These are phyloP conservation scores for Leucophenga varia DNA, from an alignment of 1,140 invertebrate genomes.

Conservation along the genomic window DNA sequence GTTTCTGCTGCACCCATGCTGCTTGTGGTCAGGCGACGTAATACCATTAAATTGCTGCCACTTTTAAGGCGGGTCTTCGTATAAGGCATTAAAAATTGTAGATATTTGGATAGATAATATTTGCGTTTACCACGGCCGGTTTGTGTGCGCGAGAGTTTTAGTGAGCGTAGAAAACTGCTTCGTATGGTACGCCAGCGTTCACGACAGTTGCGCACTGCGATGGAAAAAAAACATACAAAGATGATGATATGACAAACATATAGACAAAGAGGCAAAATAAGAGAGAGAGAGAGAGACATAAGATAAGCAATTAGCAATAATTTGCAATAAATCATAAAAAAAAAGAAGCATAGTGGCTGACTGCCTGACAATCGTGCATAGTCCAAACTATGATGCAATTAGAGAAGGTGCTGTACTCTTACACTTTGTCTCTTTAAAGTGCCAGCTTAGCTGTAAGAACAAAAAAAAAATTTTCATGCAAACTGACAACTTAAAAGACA, in stretches of 20 bases:
- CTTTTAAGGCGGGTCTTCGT: slow-evolving; percentile 36
- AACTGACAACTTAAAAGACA: too few species aligned
- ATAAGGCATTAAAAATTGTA: slow-evolving; percentile 49
- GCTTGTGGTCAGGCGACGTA: slow-evolving; percentile 19
- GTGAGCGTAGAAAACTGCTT: slow-evolving; percentile 47
- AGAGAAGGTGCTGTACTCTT: too few species aligned
- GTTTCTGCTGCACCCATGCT: slow-evolving; percentile 7
- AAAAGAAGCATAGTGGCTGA: too few species aligned
- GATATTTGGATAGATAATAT: slow-evolving; percentile 48
- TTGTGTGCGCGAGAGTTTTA: slow-evolving; percentile 43
- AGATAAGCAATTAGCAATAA: not conserved
- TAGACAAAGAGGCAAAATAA: not conserved
- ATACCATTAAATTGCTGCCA: not conserved
- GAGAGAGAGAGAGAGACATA: slow-evolving; percentile 2
- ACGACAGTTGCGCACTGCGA: slow-evolving; percentile 44
- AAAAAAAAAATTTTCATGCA: not conserved
- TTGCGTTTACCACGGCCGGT: slow-evolving; percentile 50
- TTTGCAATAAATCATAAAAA: too few species aligned
- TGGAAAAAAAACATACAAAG: slow-evolving; percentile 4
- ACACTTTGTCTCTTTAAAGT: too few species aligned
- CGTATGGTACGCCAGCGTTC: slow-evolving; percentile 50
- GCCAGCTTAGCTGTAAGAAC: too few species aligned
- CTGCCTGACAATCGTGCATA: too few species aligned
- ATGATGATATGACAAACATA: not conserved
- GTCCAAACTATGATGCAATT: too few species aligned